Conservation (phyloP, 1,140 invertebrate species). For the Bombus balteatus region DNA sequence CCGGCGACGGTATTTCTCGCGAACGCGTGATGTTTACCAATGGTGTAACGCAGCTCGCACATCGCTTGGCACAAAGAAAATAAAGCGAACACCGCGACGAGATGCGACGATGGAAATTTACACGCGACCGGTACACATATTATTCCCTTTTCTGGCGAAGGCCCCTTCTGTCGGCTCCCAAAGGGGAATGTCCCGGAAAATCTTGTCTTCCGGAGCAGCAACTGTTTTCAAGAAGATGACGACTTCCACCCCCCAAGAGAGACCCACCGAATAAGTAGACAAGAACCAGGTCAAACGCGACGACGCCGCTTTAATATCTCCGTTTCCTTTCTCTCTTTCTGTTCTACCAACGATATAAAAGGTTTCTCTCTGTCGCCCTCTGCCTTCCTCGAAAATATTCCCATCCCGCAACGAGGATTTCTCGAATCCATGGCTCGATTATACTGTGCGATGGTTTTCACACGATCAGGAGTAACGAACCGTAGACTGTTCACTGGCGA, state of each 20-base stretch:
- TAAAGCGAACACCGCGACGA: neutral
- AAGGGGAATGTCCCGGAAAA: constrained; percentile 34
- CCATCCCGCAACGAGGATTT: neutral
- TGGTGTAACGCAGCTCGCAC: neutral
- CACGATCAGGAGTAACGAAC: constrained; percentile 32
- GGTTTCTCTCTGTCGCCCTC: neutral
- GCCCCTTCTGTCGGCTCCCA: neutral
- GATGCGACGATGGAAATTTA: constrained; percentile 44
- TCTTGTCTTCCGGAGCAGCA: constrained; percentile 37
- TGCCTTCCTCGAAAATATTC: constrained; percentile 6
- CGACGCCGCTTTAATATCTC: constrained; percentile 35
- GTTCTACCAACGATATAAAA: neutral
- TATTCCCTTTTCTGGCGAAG: constrained; percentile 30
- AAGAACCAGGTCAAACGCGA: constrained; percentile 53
- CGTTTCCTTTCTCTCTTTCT: neutral
- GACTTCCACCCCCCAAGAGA: neutral
- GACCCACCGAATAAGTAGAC: constrained; percentile 20
- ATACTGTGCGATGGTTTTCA: neutral
- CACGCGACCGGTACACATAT: constrained; percentile 41
- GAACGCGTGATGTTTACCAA: neutral
- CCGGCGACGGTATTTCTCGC: neutral
- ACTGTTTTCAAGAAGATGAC: constrained; percentile 47
- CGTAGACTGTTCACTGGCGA: neutral
- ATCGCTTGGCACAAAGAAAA: constrained; percentile 20
- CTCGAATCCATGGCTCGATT: neutral